These are phyloP conservation scores for Phrynocephalus guinanensis DNA, from an alignment of 2,797 vertebrate species.

Conservation along the genomic window DNA sequence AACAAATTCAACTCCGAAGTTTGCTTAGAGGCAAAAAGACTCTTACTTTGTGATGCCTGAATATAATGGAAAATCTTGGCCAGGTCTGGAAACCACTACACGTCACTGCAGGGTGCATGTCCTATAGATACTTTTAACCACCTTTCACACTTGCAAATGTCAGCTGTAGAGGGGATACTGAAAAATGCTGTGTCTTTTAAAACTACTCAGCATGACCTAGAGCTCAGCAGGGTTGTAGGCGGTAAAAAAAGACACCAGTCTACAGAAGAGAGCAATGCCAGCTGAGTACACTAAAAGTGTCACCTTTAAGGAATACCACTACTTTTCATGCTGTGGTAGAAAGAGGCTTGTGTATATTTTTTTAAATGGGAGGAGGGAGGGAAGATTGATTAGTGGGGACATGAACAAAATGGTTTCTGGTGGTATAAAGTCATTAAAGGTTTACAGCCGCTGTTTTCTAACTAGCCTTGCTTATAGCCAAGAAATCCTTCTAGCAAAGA, in stretches of 20 bases:
- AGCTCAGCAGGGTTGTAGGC: constrained; percentile 26
- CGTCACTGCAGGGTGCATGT: background rate
- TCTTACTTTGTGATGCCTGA: background rate
- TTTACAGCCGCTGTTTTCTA: constrained; percentile 21
- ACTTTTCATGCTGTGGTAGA: constrained; percentile 28
- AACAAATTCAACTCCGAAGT: background rate
- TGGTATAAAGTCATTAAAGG: constrained; percentile 33
- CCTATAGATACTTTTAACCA: constrained; percentile 31
- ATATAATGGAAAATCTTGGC: background rate
- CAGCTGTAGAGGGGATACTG: constrained; percentile 15
- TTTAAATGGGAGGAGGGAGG: background rate
- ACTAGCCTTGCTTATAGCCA: constrained; percentile 14
- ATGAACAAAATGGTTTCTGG: constrained; percentile 14
- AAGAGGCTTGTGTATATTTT: background rate
- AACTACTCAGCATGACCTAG: constrained; percentile 17
- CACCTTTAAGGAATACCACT: constrained; percentile 30
- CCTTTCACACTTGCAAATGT: constrained; percentile 24
- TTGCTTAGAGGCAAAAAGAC: background rate
- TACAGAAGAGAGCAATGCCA: constrained; percentile 28
- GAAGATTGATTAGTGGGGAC: constrained; percentile 15
- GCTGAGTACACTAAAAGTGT: constrained; percentile 34
- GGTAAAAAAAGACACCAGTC: constrained; percentile 17
- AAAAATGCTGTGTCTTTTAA: constrained; percentile 26
- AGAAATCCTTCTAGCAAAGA: constrained; percentile 21
- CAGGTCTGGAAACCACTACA: background rate